phyloP scores from a whole-genome alignment of 1,140 invertebrate species.

The honey bee (Apis mellifera) region Amel_HAv3.1 CM009935.2:5459501-5460000 shows the following conservation, averaged over 20 bases:
- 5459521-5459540: no score
- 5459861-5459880: background rate
- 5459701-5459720: background rate
- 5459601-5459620: background rate
- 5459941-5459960: background rate
- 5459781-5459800: background rate
- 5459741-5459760: slow-evolving; percentile 36
- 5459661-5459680: background rate
- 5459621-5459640: slow-evolving; percentile 2
- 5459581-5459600: no score
- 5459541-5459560: no score
- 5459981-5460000: background rate
- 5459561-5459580: no score
- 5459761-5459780: slow-evolving; percentile 22
- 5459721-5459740: background rate
- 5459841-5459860: background rate
- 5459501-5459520: no score
- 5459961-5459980: background rate
- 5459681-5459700: no score
- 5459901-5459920: background rate
- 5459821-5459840: slow-evolving; percentile 10
- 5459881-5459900: background rate
- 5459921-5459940: background rate
- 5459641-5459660: slow-evolving; percentile 7
- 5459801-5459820: background rate